Conservation (phyloP, 2,113 vertebrate species). For the Rhizomys pruinosus region DNA sequence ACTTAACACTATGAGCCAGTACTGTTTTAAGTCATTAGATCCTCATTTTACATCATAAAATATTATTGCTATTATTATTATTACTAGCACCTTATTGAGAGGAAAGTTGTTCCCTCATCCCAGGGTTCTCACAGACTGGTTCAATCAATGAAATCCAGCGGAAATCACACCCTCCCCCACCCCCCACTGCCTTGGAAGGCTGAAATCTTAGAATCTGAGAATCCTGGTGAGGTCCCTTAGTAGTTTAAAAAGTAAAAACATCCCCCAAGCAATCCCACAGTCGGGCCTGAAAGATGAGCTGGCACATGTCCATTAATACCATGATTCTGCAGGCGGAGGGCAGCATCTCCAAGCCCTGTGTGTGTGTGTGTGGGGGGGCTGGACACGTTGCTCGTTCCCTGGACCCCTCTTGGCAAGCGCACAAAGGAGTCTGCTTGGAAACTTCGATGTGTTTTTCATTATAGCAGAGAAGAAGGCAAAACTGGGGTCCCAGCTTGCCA, state of each 20-base stretch:
- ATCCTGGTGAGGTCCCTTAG: not conserved
- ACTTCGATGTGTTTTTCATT: not conserved
- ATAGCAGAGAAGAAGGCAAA: conserved; percentile 19
- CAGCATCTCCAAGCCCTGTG: rapidly evolving
- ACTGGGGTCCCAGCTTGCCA: not conserved
- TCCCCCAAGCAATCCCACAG: not conserved
- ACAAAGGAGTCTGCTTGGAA: not conserved
- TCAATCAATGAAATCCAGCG: not conserved
- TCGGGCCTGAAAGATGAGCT: not conserved
- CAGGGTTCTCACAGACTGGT: not conserved
- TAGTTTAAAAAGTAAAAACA: not conserved
- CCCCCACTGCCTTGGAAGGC: not conserved
- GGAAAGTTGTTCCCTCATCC: not conserved
- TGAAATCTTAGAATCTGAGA: conserved; percentile 31
- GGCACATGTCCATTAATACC: not conserved
- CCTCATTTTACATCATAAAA: not conserved
- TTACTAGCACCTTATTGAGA: not conserved
- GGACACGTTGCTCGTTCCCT: too few species aligned
- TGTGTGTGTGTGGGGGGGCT: not conserved
- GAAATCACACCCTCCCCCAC: not conserved
- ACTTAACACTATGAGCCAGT: not conserved
- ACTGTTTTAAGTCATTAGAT: not conserved
- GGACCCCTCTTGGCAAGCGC: not conserved
- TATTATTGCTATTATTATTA: not conserved
- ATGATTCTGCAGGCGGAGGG: not conserved